Percentiles rank a stretch among this genome's conserved stretches.
Conservation (phyloP, 2,797 vertebrate genomes). For the Myotis planiceps region DNA sequence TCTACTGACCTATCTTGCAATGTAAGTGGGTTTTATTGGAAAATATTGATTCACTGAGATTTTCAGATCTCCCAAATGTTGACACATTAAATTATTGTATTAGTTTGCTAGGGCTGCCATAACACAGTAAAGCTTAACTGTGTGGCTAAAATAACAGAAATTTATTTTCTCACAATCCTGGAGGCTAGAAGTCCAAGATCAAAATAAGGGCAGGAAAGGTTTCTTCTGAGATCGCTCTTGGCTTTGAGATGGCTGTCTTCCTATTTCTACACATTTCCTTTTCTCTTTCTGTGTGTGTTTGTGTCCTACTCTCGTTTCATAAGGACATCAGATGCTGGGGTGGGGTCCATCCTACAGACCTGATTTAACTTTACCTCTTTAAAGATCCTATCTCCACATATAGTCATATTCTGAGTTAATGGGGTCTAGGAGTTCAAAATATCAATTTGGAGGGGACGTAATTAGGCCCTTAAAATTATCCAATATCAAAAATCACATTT, state of each 20-base stretch:
- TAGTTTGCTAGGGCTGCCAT: not conserved
- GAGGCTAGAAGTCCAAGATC: not conserved
- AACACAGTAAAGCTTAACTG: not conserved
- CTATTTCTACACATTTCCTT: not conserved
- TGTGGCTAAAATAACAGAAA: not conserved
- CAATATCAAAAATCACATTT: not conserved
- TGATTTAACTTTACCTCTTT: not conserved
- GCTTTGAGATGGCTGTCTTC: not conserved
- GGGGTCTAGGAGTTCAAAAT: not conserved
- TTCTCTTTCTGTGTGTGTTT: not conserved
- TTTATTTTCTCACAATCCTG: not conserved
- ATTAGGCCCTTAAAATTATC: not conserved
- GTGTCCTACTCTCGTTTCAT: not conserved
- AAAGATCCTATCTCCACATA: not conserved
- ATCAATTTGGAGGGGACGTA: not conserved
- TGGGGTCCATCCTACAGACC: not conserved
- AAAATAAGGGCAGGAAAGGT: not conserved
- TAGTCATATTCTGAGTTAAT: not conserved
- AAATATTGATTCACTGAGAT: not conserved
- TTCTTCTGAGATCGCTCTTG: not conserved
- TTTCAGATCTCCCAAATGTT: not conserved
- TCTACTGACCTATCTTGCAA: not conserved
- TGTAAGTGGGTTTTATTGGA: not conserved
- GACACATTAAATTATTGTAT: not conserved
- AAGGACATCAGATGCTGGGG: not conserved